phyloP scores from a whole-genome alignment of 2,888 invertebrate species.

The Lithophane socia region DNA sequence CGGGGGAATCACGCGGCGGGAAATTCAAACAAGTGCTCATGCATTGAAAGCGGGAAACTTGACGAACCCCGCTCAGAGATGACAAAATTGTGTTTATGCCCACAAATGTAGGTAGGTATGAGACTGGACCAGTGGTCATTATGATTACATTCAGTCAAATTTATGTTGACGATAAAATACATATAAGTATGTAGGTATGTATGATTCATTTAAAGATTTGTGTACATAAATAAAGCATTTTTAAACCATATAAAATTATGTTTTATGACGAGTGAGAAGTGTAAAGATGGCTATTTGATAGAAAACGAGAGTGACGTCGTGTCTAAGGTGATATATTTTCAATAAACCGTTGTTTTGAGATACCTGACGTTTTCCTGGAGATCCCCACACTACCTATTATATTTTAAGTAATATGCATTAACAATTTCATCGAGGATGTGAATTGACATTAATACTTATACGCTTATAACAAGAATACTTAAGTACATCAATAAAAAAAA shows the following conservation, averaged over 20 bases:
- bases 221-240: too few relatives aligned
- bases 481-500: constrained; percentile 52
- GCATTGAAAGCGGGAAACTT: neutral
- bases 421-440: constrained; percentile 56
- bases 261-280: too few relatives aligned
- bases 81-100: neutral
- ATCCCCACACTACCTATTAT: too few relatives aligned
- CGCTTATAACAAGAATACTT: constrained; percentile 49
- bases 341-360: too few relatives aligned
- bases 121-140: constrained; percentile 12
- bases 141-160: constrained; percentile 10
- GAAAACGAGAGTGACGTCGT: too few relatives aligned
- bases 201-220: too few relatives aligned
- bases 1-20: neutral
- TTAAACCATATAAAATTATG: too few relatives aligned
- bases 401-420: constrained; percentile 39
- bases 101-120: neutral
- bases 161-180: constrained; percentile 33
- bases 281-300: too few relatives aligned
- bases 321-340: too few relatives aligned
- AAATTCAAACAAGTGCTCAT: neutral
- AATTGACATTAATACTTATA: constrained; percentile 64
- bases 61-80: neutral
- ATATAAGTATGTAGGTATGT: neutral
- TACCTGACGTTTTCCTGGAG: too few relatives aligned